phyloP scores from a whole-genome alignment of 1,140 invertebrate species.

The Arctopsyche grandis region DNA sequence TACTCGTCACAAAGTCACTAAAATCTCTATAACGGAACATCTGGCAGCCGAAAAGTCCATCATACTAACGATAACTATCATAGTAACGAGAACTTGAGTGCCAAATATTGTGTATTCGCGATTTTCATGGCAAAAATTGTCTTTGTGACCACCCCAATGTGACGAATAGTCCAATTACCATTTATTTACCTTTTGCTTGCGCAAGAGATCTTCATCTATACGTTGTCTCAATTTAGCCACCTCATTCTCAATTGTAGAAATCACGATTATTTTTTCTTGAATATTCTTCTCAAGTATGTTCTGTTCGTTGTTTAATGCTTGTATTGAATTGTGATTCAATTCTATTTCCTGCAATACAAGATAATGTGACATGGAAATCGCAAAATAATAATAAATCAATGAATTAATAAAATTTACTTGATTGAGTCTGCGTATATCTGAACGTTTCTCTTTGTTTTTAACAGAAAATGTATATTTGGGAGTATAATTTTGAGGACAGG shows the following conservation, averaged over 20 bases:
- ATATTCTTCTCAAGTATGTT: constrained; percentile 25
- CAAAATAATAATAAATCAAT: not conserved
- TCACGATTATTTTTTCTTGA: constrained; percentile 10
- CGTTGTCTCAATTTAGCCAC: constrained; percentile 22
- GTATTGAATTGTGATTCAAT: constrained; percentile 43
- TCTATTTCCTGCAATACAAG: constrained; percentile 46
- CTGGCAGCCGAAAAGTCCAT: no score
- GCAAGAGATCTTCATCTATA: constrained; percentile 28
- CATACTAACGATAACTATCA: no score
- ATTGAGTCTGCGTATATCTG: constrained; percentile 59
- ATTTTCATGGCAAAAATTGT: no score
- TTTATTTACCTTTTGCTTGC: constrained; percentile 43
- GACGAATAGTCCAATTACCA: not conserved
- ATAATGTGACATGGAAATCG: not conserved
- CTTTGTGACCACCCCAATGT: no score
- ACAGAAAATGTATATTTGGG: constrained; percentile 58
- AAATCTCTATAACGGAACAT: no score
- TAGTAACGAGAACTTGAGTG: no score
- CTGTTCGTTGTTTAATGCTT: constrained; percentile 32
- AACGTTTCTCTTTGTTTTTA: constrained; percentile 58
- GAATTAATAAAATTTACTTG: constrained; percentile 55
- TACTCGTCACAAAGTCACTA: no score
- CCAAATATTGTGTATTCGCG: no score
- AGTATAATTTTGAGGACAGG: constrained; percentile 55
- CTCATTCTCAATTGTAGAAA: constrained; percentile 29